phyloP scores from a whole-genome alignment of 2,113 vertebrate species.

The Equus quagga region DNA sequence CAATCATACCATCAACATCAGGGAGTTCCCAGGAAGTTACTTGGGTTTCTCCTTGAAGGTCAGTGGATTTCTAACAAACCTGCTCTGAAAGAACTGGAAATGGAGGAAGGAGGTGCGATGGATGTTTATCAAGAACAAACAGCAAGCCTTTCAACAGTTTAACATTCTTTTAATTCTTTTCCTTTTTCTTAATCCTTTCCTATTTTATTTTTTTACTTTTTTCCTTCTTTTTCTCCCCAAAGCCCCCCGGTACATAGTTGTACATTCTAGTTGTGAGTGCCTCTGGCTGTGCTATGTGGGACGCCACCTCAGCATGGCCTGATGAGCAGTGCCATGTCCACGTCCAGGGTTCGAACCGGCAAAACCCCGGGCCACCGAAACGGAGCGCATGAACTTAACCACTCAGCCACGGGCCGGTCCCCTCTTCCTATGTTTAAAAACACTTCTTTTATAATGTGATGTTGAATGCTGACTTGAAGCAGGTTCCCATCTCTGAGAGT shows the following conservation, averaged over 20 bases:
- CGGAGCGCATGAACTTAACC: too few species aligned
- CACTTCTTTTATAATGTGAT: conserved; percentile 83
- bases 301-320: too few species aligned
- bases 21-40: conserved; percentile 92
- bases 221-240: too few species aligned
- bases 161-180: conserved; percentile 82
- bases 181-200: neutral
- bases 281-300: too few species aligned
- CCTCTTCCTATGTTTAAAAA: conserved; percentile 44
- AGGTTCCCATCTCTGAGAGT: conserved; percentile 60
- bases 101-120: conserved; percentile 94
- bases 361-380: too few species aligned
- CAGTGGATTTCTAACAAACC: conserved; percentile 95
- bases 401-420: too few species aligned
- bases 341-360: too few species aligned
- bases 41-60: conserved; percentile 94
- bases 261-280: too few species aligned
- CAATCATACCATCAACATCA: neutral
- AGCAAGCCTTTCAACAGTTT: conserved; percentile 89
- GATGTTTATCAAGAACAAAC: conserved; percentile 96
- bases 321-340: too few species aligned
- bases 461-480: conserved; percentile 86
- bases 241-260: too few species aligned
- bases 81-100: conserved; percentile 94
- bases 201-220: neutral